Percentiles rank a stretch among this genome's conserved stretches.
Conservation (phyloP, 2,797 vertebrate species). For the Coregonus sp. region DNA sequence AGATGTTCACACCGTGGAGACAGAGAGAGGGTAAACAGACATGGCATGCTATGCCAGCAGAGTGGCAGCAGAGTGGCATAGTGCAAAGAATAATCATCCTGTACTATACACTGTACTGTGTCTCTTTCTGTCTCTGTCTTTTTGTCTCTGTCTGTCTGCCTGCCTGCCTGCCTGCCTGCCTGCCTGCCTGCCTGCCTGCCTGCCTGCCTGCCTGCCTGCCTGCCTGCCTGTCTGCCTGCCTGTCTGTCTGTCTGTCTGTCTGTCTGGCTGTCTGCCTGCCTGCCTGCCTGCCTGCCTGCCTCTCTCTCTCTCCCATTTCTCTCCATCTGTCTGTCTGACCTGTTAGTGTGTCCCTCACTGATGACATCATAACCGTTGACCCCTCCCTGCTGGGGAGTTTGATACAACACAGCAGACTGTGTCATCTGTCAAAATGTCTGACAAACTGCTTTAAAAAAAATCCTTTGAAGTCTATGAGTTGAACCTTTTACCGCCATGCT, state of each 20-base stretch:
- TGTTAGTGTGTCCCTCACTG: neutral
- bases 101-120: neutral
- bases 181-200: constrained; percentile 19
- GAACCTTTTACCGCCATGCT: neutral
- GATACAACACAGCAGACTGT: constrained; percentile 9
- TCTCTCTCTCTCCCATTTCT: neutral
- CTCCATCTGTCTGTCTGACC: neutral
- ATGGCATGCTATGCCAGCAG: constrained; percentile 40
- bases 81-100: constrained; percentile 3
- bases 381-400: constrained; percentile 7
- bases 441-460: neutral
- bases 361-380: constrained; percentile 8
- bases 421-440: constrained; percentile 22
- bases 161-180: neutral
- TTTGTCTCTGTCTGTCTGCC: neutral
- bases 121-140: neutral
- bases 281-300: neutral
- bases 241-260: neutral
- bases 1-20: constrained; percentile 67
- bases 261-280: neutral
- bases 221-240: constrained; percentile 9
- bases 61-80: constrained; percentile 34
- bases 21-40: constrained; percentile 65
- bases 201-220: constrained; percentile 4
- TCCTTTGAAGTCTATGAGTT: neutral